Base-by-base conservation (phyloP, 2,797 vertebrate species). In the Phaenicophaeus curvirostris region DNA sequence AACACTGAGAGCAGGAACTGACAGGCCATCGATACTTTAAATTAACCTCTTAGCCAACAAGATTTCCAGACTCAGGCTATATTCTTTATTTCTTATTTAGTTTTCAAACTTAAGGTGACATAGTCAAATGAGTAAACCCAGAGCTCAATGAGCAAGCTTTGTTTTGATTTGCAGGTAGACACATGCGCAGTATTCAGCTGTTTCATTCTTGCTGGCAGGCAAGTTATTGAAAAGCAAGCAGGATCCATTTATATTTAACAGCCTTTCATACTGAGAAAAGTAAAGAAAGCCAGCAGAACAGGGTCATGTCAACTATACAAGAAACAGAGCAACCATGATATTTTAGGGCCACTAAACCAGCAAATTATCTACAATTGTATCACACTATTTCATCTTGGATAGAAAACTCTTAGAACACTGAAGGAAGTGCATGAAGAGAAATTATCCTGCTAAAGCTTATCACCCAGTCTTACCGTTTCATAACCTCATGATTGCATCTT, bases 141-240 rank as follows among this genome's bases (percentile, higher is more conserved):
- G 77, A 94, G 61, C 21, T 8, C 73, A 30, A 28, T 11, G 10
- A 95, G 41, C 46, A 78, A 82, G 54, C 72, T 94, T 66, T 57
- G 33, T 65, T 91, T 83, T 57, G 41, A 12, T 72, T 65, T 94
- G 67, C 68, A 96, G 78, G 94, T 58, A 90, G 55, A 82, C 50
- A 57, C 57, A 85, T 0, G 16, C 68, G 72, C 16, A 41, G 65
- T 50, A 41, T 15, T 80, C 59, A 21, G 35, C 18, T 46, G 31
- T 31, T 87, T 48, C 57, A 33, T 30, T 87, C 68, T 48, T 74
- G 61, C 53, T 31, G 81, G 30, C 48, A 92, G 28, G 28, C 15
- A 67, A 21, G 9, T 23, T 69, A 93, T 5, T 73, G 31, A 69
- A 81, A 81, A 42, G 35, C 46, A 78, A 46, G 83, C 46, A 57